These are phyloP conservation scores for Delphinus delphis DNA, from an alignment of 2,113 vertebrate species.

Conservation along the genomic window DNA sequence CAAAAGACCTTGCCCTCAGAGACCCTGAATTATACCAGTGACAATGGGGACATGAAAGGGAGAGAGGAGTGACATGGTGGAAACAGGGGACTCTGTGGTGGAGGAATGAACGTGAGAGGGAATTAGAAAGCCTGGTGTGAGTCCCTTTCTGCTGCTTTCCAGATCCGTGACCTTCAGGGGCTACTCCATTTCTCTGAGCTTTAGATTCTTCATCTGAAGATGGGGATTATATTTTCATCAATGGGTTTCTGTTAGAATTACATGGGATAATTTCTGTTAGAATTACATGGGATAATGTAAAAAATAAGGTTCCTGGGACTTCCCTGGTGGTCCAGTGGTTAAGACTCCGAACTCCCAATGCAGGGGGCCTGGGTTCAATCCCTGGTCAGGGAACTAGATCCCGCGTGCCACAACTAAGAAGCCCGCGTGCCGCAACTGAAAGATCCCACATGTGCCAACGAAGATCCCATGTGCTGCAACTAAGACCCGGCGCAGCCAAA, in stretches of 20 bases:
- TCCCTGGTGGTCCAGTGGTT: too few relatives aligned
- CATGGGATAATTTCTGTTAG: neutral
- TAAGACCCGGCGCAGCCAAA: too few relatives aligned
- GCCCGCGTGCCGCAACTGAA: too few relatives aligned
- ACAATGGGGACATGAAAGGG: neutral
- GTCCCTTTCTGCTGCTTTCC: neutral
- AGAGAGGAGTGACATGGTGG: fast-evolving
- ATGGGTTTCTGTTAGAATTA: neutral
- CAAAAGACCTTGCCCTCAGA: neutral
- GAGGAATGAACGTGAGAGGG: neutral
- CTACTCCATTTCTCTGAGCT: neutral
- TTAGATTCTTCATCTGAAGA: neutral
- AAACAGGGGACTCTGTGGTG: neutral
- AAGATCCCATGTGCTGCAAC: too few relatives aligned
- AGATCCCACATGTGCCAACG: too few relatives aligned
- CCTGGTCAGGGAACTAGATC: too few relatives aligned
- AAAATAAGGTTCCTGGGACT: neutral
- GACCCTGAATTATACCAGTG: neutral
- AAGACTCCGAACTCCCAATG: too few relatives aligned
- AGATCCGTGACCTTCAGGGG: neutral
- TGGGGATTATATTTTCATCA: neutral
- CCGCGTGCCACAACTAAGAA: fast-evolving
- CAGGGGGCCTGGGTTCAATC: too few relatives aligned
- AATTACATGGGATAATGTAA: neutral
- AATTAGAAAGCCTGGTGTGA: neutral